phyloP scores from a whole-genome alignment of 2,888 invertebrate genomes.

The Agriopis marginaria region DNA sequence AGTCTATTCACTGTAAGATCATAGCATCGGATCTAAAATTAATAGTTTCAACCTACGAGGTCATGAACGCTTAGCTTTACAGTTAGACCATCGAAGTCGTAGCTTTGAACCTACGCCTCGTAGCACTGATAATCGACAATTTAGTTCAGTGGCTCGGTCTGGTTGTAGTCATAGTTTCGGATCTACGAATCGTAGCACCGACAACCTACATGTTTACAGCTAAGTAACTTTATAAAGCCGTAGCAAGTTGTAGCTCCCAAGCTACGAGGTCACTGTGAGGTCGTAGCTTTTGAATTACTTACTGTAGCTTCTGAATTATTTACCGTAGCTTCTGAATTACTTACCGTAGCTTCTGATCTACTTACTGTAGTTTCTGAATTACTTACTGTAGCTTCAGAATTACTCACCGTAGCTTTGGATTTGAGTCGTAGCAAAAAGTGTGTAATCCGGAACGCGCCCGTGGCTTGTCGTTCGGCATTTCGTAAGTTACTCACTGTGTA shows the following conservation, averaged over 20 bases:
- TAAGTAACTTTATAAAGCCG: neutral
- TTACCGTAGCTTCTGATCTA: no score
- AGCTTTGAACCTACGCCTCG: neutral
- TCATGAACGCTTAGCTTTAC: neutral
- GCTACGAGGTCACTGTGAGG: neutral
- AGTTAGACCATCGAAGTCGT: neutral
- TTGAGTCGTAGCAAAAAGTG: conserved; percentile 55
- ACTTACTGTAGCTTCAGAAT: no score
- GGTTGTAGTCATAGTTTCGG: neutral
- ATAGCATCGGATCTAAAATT: neutral
- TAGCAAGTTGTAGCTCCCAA: neutral
- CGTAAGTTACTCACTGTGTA: conserved; percentile 82
- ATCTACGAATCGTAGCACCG: neutral
- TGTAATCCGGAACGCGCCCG: conserved; percentile 72
- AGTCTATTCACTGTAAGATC: neutral
- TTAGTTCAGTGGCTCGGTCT: neutral
- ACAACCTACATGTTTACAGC: neutral
- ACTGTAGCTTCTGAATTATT: no score
- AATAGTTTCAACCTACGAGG: neutral
- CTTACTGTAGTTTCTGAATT: no score
- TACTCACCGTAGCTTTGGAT: conserved; percentile 1
- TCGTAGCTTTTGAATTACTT: no score
- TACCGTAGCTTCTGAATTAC: no score
- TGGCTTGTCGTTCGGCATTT: conserved; percentile 80
- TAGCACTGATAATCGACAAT: neutral